Conservation (phyloP, 2,113 vertebrate species). For the Steatornis caripensis region DNA sequence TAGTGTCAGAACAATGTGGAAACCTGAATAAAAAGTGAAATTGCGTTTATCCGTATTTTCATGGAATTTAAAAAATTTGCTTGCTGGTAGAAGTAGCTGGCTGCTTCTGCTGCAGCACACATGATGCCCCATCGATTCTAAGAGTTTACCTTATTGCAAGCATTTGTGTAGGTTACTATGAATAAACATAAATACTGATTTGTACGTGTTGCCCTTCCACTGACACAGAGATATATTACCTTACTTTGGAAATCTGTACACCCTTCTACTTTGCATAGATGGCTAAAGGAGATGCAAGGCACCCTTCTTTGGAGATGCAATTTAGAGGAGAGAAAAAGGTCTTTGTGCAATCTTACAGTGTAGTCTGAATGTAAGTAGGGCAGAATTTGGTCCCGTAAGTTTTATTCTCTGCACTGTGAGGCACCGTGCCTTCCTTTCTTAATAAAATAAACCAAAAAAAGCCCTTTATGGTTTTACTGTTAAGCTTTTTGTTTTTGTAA, state of each 20-base stretch:
- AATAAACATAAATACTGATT: constrained; percentile 66
- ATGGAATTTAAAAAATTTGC: background rate
- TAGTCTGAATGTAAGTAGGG: background rate
- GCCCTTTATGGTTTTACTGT: background rate
- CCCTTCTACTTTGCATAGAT: constrained; percentile 60
- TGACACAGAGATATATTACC: constrained; percentile 65
- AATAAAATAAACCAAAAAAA: background rate
- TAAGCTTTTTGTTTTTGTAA: background rate
- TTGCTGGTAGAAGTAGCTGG: background rate
- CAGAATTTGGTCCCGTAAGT: background rate
- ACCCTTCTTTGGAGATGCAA: constrained; percentile 29
- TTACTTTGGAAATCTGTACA: constrained; percentile 58
- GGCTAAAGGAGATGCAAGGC: constrained; percentile 52
- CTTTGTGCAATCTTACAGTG: background rate
- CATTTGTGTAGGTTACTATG: constrained; percentile 56
- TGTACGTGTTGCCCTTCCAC: constrained; percentile 50
- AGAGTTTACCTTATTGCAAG: constrained; percentile 42
- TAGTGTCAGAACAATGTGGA: background rate
- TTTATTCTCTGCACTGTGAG: background rate
- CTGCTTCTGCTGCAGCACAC: background rate
- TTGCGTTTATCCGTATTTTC: background rate
- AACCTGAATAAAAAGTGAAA: background rate
- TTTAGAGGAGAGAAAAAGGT: constrained; percentile 58
- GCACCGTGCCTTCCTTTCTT: background rate
- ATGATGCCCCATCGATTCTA: background rate